phyloP scores from a whole-genome alignment of 2,797 vertebrate species.

The Chiloscyllium punctatum region DNA sequence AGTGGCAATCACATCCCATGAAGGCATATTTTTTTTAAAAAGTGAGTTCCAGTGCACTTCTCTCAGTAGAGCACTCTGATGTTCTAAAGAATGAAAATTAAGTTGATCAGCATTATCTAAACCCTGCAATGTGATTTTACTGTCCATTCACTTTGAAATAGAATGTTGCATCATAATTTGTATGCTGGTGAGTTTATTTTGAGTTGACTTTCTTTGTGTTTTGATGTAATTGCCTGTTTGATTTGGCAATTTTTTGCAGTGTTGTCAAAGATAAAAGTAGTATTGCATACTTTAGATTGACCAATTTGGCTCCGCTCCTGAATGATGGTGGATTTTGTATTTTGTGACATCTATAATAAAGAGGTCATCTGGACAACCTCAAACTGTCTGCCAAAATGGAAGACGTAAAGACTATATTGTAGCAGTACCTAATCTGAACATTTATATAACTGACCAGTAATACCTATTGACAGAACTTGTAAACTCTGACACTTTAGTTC shows the following conservation, averaged over 20 bases:
- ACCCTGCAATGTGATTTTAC: neutral
- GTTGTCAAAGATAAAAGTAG: neutral
- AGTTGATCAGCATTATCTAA: neutral
- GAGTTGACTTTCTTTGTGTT: neutral
- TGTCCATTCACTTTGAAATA: constrained; percentile 13
- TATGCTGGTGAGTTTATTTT: neutral
- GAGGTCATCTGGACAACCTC: neutral
- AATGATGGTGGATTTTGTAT: neutral
- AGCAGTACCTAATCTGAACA: neutral
- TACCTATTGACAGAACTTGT: neutral
- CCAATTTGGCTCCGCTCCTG: neutral
- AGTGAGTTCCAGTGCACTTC: neutral
- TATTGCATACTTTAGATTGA: neutral
- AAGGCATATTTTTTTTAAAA: neutral
- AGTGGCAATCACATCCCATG: too few relatives aligned
- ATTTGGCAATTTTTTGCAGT: neutral
- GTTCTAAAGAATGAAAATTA: neutral
- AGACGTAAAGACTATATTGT: neutral
- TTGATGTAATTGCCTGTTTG: neutral
- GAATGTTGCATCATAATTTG: neutral
- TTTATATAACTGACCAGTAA: neutral
- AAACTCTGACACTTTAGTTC: neutral
- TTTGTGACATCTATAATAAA: neutral
- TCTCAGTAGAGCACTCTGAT: neutral
- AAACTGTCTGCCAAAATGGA: neutral